phyloP scores from a whole-genome alignment of 2,797 vertebrate genomes.

The Chiloscyllium punctatum region DNA sequence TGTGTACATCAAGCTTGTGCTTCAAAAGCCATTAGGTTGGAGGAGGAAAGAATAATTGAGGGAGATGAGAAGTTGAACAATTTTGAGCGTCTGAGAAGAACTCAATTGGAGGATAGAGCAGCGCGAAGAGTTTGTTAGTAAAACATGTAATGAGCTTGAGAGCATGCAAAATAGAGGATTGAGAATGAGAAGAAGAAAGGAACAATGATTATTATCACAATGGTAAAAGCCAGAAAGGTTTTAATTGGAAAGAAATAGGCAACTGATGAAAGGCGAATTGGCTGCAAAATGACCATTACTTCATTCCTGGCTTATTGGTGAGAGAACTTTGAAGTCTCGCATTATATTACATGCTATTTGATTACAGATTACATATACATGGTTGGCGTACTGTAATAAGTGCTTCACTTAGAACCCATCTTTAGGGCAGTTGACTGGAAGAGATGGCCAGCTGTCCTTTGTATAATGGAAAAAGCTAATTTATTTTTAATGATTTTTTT shows the following conservation, averaged over 20 bases:
- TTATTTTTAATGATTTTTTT: constrained; percentile 23
- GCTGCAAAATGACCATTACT: neutral
- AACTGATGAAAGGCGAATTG: neutral
- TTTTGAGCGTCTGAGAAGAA: neutral
- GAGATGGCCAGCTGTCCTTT: constrained; percentile 21
- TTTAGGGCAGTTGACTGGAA: constrained; percentile 27
- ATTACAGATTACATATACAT: neutral
- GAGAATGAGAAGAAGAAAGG: neutral
- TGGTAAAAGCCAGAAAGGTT: neutral
- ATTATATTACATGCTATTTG: neutral
- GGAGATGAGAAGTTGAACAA: neutral
- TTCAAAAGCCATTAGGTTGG: neutral
- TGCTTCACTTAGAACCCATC: neutral
- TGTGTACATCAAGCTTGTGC: neutral
- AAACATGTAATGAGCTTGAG: neutral
- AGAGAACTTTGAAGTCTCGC: neutral
- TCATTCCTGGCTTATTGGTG: neutral
- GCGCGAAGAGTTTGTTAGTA: neutral
- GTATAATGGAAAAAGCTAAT: constrained; percentile 28
- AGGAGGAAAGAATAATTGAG: neutral
- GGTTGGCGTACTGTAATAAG: constrained; percentile 13
- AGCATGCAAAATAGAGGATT: neutral
- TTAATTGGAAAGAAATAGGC: neutral
- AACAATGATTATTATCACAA: neutral
- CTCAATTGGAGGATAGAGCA: neutral